A percentile compares a stretch with the other conserved stretches of the same genome.
Evolutionary conservation across 2,113 vertebrate genomes (phyloP).

Genomic region (Mobula birostris): DNA sequence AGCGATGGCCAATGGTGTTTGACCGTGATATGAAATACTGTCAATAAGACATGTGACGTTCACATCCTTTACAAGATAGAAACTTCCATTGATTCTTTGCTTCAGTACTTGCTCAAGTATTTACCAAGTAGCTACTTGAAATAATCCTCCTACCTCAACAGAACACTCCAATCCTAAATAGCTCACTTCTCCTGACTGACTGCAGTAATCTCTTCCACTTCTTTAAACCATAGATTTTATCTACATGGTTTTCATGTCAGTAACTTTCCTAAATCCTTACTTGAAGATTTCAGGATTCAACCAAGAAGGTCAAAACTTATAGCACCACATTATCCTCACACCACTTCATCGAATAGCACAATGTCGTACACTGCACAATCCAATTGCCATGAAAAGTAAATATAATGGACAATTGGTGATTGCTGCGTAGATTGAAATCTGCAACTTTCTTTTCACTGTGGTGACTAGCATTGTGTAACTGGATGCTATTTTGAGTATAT

Average conservation of each 20-base stretch:
- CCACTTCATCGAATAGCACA: no score
- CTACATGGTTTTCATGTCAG: no score
- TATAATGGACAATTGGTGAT: no score
- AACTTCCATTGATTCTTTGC: not conserved
- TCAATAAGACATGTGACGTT: not conserved
- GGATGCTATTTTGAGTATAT: no score
- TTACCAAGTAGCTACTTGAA: conserved; percentile 17
- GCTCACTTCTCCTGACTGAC: not conserved
- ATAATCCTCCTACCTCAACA: not conserved
- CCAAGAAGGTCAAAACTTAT: not conserved
- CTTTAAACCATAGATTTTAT: not conserved
- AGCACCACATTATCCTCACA: no score
- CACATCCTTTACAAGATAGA: not conserved
- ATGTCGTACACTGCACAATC: no score
- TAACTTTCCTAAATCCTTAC: not conserved
- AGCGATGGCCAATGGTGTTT: not conserved
- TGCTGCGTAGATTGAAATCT: no score
- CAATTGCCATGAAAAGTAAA: no score
- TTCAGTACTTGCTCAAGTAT: not conserved
- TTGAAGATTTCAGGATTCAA: not conserved
- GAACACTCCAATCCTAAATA: conserved; percentile 7
- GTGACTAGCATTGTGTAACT: no score
- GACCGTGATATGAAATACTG: not conserved
- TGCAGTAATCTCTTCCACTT: not conserved
- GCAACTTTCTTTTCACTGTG: no score